These are phyloP conservation scores for Urosaurus nigricauda DNA, from an alignment of 2,797 vertebrate species.

Conservation along the genomic window DNA sequence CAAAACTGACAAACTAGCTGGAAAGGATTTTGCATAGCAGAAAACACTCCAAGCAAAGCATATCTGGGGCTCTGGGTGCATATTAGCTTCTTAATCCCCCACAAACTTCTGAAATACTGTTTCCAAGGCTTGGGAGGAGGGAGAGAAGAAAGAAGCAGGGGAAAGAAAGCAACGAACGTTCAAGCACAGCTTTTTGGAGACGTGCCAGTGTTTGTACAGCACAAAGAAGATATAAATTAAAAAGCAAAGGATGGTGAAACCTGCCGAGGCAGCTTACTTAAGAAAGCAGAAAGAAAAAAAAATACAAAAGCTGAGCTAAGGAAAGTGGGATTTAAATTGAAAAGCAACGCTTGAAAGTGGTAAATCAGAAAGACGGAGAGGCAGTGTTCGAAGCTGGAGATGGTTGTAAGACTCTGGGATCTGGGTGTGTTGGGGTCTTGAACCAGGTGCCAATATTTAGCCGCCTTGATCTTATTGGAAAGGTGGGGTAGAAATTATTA, in stretches of 20 bases:
- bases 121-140: slow-evolving; percentile 18
- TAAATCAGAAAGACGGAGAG: not conserved
- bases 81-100: not conserved
- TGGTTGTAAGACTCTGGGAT: no score
- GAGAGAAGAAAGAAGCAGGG: not conserved
- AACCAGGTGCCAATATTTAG: no score
- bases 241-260: slow-evolving; percentile 48
- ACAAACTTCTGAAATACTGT: slow-evolving; percentile 23
- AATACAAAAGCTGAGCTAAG: slow-evolving; percentile 30
- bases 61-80: not conserved
- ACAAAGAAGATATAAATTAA: slow-evolving; percentile 40
- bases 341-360: slow-evolving; percentile 1
- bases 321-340: slow-evolving; percentile 15
- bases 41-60: not conserved
- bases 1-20: slow-evolving; percentile 37
- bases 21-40: not conserved
- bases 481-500: no score
- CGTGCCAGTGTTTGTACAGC: slow-evolving; percentile 13
- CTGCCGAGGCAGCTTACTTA: slow-evolving; percentile 12
- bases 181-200: slow-evolving; percentile 21
- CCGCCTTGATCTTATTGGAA: no score
- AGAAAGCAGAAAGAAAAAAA: not conserved
- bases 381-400: not conserved
- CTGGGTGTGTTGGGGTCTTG: no score
- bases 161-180: not conserved